phyloP scores from a whole-genome alignment of 2,113 vertebrate species.

The Poeciliopsis occidentalis region DNA sequence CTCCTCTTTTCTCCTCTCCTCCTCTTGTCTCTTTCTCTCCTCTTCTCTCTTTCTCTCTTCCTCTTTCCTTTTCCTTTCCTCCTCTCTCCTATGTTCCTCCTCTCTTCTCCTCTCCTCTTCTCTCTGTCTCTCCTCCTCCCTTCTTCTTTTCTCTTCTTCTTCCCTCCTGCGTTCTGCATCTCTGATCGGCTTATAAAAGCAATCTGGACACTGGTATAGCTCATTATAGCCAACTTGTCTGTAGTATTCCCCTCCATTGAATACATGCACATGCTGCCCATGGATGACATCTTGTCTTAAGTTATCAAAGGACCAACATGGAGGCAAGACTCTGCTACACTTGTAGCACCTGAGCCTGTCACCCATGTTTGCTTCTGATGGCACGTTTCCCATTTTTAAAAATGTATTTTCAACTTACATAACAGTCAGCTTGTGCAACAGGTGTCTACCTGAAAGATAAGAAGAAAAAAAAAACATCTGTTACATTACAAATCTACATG shows the following conservation, averaged over 20 bases:
- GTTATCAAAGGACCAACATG: background rate
- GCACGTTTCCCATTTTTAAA: constrained; percentile 27
- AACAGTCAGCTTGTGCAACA: background rate
- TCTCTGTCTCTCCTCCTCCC: background rate
- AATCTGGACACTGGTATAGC: constrained; percentile 12
- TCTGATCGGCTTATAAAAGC: constrained; percentile 13
- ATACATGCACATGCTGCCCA: background rate
- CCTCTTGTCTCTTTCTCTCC: accelerated
- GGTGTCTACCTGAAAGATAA: constrained; percentile 4
- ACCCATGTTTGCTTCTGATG: constrained; percentile 17
- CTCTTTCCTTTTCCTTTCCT: background rate
- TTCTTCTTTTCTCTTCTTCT: background rate
- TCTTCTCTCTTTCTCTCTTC: accelerated
- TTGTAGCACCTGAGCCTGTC: constrained; percentile 4
- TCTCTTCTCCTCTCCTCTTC: background rate
- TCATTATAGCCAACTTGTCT: background rate
- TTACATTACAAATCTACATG: background rate
- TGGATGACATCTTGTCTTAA: background rate
- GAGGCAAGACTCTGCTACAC: constrained; percentile 7
- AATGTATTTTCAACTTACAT: background rate
- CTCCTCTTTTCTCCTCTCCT: accelerated
- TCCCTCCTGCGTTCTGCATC: background rate
- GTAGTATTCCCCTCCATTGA: constrained; percentile 35
- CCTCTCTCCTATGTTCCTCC: background rate
- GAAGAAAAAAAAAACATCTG: background rate